Evolutionary conservation across 1,140 invertebrate genomes (phyloP).

Genomic region (Octopus bimaculoides): DNA sequence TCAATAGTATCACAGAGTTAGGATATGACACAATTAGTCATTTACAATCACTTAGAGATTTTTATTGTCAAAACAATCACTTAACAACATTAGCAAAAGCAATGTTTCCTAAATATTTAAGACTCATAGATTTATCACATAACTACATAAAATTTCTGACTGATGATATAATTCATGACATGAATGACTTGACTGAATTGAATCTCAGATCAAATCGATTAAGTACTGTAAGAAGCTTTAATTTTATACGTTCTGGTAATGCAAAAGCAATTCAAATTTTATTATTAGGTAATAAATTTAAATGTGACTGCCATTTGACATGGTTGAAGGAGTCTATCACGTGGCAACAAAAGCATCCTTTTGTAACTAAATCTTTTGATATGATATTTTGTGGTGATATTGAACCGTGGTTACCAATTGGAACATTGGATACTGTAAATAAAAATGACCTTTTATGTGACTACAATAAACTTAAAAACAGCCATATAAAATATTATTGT

Average conservation of each 20-base stretch:
- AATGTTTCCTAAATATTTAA: background rate
- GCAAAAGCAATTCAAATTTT: conserved; percentile 13
- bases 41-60: background rate
- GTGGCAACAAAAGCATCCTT: conserved; percentile 15
- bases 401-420: background rate
- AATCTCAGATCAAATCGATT: background rate
- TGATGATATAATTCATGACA: background rate
- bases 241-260: background rate
- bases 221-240: background rate
- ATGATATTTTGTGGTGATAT: conserved; percentile 24
- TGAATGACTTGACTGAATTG: background rate
- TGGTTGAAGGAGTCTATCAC: conserved; percentile 33
- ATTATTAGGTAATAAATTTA: conserved; percentile 31
- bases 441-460: conserved; percentile 31
- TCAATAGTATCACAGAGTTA: background rate
- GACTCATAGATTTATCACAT: conserved; percentile 23
- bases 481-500: background rate
- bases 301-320: conserved; percentile 35
- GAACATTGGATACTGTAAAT: conserved; percentile 15
- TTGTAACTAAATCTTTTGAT: conserved; percentile 23
- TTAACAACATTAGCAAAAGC: background rate
- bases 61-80: background rate
- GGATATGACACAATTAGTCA: background rate
- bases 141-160: conserved; percentile 17
- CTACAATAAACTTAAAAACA: conserved; percentile 23